These are phyloP conservation scores for Ommatoiulus sabulosus DNA, from an alignment of 2,888 invertebrate species.

Conservation along the genomic window DNA sequence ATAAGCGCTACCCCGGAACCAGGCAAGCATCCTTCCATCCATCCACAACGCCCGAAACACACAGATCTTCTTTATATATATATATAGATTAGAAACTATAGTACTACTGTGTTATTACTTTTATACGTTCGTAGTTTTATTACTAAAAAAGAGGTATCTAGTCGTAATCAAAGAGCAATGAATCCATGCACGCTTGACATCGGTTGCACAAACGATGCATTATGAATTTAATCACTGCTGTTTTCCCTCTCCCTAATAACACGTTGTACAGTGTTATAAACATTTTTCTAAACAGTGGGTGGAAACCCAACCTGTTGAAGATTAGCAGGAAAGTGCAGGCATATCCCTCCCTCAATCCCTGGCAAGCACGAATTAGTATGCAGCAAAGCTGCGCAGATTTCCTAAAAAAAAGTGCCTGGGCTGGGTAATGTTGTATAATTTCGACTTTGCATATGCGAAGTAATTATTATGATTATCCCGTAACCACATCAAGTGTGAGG, in stretches of 20 bases:
- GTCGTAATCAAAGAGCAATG: not conserved
- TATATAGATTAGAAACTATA: too few relatives aligned
- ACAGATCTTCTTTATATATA: too few relatives aligned
- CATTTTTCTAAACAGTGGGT: constrained; percentile 40
- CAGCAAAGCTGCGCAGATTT: not conserved
- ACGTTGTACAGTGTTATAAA: constrained; percentile 9
- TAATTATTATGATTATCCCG: constrained; percentile 40
- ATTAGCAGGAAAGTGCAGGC: not conserved
- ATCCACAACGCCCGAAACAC: too few relatives aligned
- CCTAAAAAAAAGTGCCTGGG: not conserved
- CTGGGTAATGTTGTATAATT: not conserved
- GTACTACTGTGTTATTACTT: too few relatives aligned
- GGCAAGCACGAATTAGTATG: not conserved
- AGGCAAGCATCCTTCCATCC: too few relatives aligned
- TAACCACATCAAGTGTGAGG: constrained; percentile 40
- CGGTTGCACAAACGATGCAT: not conserved
- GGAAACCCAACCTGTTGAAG: not conserved
- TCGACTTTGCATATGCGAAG: constrained; percentile 4
- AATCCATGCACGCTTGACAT: not conserved
- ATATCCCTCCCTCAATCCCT: not conserved
- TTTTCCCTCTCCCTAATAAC: constrained; percentile 16
- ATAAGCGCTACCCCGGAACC: too few relatives aligned
- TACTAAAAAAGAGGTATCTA: not conserved
- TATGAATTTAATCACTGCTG: not conserved
- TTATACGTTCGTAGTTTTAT: too few relatives aligned